phyloP scores from a whole-genome alignment of 2,113 vertebrate species.

The Ceyx margarethae region DNA sequence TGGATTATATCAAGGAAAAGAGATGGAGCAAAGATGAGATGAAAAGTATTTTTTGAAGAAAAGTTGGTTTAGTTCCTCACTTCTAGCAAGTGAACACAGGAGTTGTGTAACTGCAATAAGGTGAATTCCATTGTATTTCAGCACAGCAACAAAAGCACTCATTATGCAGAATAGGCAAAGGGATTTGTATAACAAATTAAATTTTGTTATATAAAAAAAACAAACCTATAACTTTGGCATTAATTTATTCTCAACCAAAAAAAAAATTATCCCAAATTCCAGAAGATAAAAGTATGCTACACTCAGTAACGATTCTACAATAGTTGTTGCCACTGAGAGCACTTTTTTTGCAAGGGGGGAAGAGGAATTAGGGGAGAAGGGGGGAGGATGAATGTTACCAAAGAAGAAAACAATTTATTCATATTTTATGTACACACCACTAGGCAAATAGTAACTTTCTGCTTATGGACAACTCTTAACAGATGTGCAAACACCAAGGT shows the following conservation, averaged over 20 bases:
- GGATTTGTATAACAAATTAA: background rate
- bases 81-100: background rate
- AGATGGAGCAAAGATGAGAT: background rate
- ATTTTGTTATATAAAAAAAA: too few relatives aligned
- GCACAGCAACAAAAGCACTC: background rate
- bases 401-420: background rate
- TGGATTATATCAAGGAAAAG: background rate
- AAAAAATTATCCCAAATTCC: background rate
- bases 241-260: background rate
- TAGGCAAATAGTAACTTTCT: background rate
- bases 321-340: background rate
- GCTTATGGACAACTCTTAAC: background rate
- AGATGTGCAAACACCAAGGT: background rate
- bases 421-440: background rate
- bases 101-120: background rate
- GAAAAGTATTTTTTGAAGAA: background rate
- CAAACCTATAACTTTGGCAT: background rate
- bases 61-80: background rate
- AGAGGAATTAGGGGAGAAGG: rapidly evolving
- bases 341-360: background rate
- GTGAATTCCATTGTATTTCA: background rate
- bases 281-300: background rate
- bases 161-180: background rate
- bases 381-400: too few relatives aligned
- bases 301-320: background rate